Evolutionary conservation across 2,888 invertebrate species (phyloP).

Genomic region (Thereva unica): DNA sequence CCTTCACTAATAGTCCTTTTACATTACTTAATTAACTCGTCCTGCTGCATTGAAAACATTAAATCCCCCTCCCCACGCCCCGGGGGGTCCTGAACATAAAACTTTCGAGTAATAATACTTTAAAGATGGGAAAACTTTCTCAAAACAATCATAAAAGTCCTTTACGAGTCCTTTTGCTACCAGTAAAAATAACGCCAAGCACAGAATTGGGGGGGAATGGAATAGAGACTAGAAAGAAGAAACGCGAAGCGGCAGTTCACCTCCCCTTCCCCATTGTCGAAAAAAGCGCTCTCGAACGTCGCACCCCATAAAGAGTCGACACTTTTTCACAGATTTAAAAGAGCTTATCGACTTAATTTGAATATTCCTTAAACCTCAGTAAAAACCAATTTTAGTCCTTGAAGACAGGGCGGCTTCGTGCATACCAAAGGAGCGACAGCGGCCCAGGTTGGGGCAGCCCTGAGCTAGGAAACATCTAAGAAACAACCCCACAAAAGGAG

Average conservation of each 20-base stretch:
- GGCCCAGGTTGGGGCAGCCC: background rate
- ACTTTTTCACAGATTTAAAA: constrained; percentile 56
- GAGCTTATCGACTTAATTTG: constrained; percentile 58
- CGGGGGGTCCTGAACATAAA: constrained; percentile 1
- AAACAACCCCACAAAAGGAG: constrained; percentile 14
- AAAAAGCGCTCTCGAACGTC: constrained; percentile 42
- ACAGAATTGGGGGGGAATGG: background rate
- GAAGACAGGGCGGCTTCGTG: constrained; percentile 29
- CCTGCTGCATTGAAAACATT: too few species aligned
- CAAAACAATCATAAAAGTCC: constrained; percentile 31
- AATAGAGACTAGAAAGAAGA: background rate
- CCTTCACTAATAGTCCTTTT: too few species aligned
- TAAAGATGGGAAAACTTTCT: constrained; percentile 33
- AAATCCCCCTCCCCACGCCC: too few species aligned
- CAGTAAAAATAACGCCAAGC: background rate
- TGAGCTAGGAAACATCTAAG: constrained; percentile 16
- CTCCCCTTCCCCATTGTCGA: background rate
- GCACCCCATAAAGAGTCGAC: constrained; percentile 46
- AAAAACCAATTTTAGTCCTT: constrained; percentile 41
- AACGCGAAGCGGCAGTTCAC: constrained; percentile 1
- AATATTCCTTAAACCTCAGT: constrained; percentile 48
- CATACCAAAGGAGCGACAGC: constrained; percentile 23
- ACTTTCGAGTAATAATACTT: constrained; percentile 23
- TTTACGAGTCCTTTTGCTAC: background rate
- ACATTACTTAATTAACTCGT: too few species aligned